These are phyloP conservation scores for Torymus aiolomorphi DNA, from an alignment of 2,888 invertebrate species.

Conservation along the genomic window DNA sequence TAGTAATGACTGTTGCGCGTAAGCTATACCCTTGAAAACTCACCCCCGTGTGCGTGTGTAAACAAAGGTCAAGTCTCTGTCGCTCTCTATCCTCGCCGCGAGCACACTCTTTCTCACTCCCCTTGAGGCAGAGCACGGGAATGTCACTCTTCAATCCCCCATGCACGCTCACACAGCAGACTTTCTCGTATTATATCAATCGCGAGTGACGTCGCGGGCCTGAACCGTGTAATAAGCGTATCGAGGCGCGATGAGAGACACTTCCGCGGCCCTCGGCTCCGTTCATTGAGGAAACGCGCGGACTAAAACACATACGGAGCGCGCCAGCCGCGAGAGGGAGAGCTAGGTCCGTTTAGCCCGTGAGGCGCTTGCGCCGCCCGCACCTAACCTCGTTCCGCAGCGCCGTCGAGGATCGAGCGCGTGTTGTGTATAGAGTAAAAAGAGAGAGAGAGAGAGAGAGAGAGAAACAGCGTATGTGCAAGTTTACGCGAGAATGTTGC, in stretches of 20 bases:
- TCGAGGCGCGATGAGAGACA: too few relatives aligned
- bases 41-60: background rate
- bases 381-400: constrained; percentile 27
- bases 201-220: constrained; percentile 16
- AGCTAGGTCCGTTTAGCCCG: too few relatives aligned
- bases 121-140: too few relatives aligned
- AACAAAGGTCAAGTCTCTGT: constrained; percentile 1
- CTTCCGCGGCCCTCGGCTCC: background rate
- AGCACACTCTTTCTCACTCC: too few relatives aligned
- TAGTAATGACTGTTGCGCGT: too few relatives aligned
- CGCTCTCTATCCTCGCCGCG: background rate
- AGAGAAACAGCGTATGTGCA: too few relatives aligned
- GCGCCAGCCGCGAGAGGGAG: background rate
- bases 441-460: too few relatives aligned
- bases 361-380: constrained; percentile 13
- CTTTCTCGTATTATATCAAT: background rate
- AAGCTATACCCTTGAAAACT: constrained; percentile 6
- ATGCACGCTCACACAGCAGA: too few relatives aligned
- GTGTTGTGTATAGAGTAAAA: too few relatives aligned
- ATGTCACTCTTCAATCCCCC: too few relatives aligned
- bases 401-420: background rate
- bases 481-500: too few relatives aligned
- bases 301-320: constrained; percentile 8
- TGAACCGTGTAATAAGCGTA: too few relatives aligned
- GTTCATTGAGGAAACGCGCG: constrained; percentile 37